Evolutionary conservation across 2,888 invertebrate genomes (phyloP), one percentile per base, ranked within the genome.

Genomic region (Troides aeacus): DNA sequence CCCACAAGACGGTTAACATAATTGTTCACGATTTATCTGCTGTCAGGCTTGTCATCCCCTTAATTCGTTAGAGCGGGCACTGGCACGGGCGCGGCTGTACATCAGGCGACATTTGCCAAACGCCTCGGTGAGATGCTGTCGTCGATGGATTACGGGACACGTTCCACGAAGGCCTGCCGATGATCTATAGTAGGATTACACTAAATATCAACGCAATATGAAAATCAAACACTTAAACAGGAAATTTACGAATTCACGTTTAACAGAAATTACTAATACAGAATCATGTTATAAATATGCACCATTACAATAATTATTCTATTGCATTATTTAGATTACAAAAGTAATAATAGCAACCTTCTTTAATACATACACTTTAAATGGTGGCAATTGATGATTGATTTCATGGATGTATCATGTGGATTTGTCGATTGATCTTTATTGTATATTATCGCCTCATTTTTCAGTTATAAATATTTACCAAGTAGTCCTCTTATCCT

Each of bases 1-100:
- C 76, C 74, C 74, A 73, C 75, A 76, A 76, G 79, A 58, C 62
- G 69, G 57, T 70, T 80, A 81, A 78, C 80, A 80, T 87, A 88
- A 89, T 90, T 89, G 89, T 84, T 83, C 74, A 83, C 85, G 76
- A 91, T 92, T 83, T 85, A 89, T 91, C 79, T 77, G 78, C 86
- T 86, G 91, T 89, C 91, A 82, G 81, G 79, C 80, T 80, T 89
- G 90, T 91, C 91, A 90, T 84, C 86, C 82, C 80, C 78, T 76
- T 87, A 89, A 90, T 89, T 83, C 86, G 75, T 83, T 77, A 77
- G 81, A 84, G 83, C 79, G 82, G 81, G 81, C 74, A 74, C 70
- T 39, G 81, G 81, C 74, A 74, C 70, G 71, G 64, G 72, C 70
- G 75, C 77, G 76, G 78, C 77, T 74, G 77, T 81, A 73, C 79